These are phyloP conservation scores for Nerophis lumbriciformis DNA, from an alignment of 2,113 vertebrate species.

Conservation along the genomic window DNA sequence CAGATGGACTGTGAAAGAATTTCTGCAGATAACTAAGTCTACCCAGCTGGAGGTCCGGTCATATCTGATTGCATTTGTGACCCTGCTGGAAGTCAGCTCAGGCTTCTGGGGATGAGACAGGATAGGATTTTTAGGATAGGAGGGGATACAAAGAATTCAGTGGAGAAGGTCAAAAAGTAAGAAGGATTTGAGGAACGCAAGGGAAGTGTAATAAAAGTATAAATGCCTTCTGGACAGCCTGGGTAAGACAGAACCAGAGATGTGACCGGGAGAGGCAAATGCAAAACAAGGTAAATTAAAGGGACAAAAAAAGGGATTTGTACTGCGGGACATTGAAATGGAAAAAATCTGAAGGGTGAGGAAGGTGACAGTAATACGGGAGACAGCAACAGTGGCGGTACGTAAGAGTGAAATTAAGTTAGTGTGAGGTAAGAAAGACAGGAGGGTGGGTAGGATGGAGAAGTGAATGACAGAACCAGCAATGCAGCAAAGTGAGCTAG, in stretches of 20 bases:
- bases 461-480: conserved; percentile 2
- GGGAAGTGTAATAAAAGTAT: conserved; percentile 9
- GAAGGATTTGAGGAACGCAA: not conserved
- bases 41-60: conserved; percentile 3
- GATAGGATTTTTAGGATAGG: conserved; percentile 12
- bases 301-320: conserved; percentile 22
- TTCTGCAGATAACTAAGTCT: conserved; percentile 15
- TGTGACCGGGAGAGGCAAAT: not conserved
- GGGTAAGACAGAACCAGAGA: conserved; percentile 1
- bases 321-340: conserved; percentile 16
- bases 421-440: conserved; percentile 2
- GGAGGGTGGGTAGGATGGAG: not conserved
- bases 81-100: conserved; percentile 25
- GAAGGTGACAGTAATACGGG: conserved; percentile 12
- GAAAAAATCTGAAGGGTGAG: conserved; percentile 3
- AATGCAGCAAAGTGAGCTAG: not conserved
- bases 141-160: not conserved
- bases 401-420: conserved; percentile 5
- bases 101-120: conserved; percentile 9
- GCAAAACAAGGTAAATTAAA: conserved; percentile 6
- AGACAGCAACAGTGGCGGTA: not conserved
- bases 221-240: conserved; percentile 2
- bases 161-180: conserved; percentile 16
- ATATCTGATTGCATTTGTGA: conserved; percentile 39
- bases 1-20: conserved; percentile 2